Conservation (phyloP, 2,888 invertebrate species). For the Xanthostigma xanthostigma region DNA sequence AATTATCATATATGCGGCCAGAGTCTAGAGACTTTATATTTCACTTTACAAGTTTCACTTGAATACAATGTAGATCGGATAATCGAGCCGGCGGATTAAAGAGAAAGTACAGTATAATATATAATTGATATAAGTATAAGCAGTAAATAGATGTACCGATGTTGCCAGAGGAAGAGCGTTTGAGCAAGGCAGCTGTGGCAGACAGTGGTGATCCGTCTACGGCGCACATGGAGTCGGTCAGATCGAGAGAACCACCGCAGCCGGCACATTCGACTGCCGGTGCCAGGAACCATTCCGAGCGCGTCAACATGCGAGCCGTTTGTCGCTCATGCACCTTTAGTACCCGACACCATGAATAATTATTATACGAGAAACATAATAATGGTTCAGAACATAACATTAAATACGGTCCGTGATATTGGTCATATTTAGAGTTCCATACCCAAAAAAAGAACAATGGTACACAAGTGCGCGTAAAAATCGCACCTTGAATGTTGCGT, state of each 20-base stretch:
- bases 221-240: conserved; percentile 29
- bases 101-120: no score
- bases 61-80: no score
- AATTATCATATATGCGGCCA: no score
- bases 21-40: no score
- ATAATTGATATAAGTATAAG: no score
- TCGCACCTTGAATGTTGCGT: no score
- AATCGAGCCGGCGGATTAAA: no score
- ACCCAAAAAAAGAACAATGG: no score
- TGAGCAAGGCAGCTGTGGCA: conserved; percentile 22
- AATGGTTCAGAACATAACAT: background rate
- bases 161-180: conserved; percentile 39
- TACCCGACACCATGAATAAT: conserved; percentile 18
- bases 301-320: conserved; percentile 88
- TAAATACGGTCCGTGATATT: no score
- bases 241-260: conserved; percentile 30
- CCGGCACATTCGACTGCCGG: conserved; percentile 37
- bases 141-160: conserved; percentile 27
- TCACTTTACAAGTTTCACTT: no score
- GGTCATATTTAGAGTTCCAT: no score
- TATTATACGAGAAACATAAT: background rate
- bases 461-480: no score
- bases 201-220: conserved; percentile 27
- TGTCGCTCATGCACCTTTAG: conserved; percentile 87
- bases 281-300: conserved; percentile 94